Base-by-base conservation (phyloP, 1,140 invertebrate species). In the Drosophila miranda region DNA sequence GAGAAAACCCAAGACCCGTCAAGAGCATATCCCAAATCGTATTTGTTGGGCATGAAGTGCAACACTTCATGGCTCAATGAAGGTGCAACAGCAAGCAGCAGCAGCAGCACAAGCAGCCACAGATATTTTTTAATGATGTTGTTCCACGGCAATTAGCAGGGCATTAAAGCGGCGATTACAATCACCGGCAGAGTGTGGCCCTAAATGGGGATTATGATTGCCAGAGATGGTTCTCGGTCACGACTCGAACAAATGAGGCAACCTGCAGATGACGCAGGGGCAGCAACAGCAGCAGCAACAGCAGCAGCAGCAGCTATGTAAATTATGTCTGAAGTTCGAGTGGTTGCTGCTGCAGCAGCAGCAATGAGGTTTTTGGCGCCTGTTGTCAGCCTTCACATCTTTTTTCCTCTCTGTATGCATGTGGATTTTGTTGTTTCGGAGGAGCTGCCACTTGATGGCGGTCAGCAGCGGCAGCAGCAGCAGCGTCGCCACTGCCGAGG, bases 371-470 rank as follows among this genome's bases (percentile, higher is more conserved):
- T 86, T 86, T 86, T 86, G 81, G 81, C 77, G 81, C 81, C 81
- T 81, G 77, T 86, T 67, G 81, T 75, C 82, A 86, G 82, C 81
- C 81, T 86, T 86, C 78, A 86, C 81, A 81, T 86, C 81, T n/a
- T 86, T 86, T 86, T 73, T 52, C 55, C 42, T 46, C 44, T 34
- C 54, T 54, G 23, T n/a, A 14, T n/a, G 30, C 41, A 43, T 19
- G n/a, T 38, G 34, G 30, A 14, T 23, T 23, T 67, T 71, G 57
- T 61, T 62, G 68, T 28, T 54, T 74, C 57, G 26, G 57, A 49
- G 74, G 53, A 54, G 75, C 75, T 61, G 68, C 75, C 75, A 69
- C 66, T 86, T 70, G 81, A 51, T 62, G 60, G 48, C 79, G 64
- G 80, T 78, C 79, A 55, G 8, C 70, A 67, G 26, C 58, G 60